Evolutionary conservation across 2,888 invertebrate species (phyloP).

Genomic region (Autographa gamma): DNA sequence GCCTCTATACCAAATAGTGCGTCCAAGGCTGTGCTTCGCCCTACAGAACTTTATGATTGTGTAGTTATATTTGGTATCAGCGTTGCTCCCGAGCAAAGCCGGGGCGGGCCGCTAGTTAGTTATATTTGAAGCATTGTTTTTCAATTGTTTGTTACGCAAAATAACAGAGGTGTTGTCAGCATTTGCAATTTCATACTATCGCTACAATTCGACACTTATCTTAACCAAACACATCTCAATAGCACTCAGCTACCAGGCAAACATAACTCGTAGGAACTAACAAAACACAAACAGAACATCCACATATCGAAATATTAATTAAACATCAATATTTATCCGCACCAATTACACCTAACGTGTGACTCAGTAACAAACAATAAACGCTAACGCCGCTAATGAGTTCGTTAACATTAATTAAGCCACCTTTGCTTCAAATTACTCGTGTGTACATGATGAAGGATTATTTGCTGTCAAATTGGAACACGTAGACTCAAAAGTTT

Average conservation of each 20-base stretch:
- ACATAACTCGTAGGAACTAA: slow-evolving; percentile 46
- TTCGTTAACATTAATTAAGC: slow-evolving; percentile 73
- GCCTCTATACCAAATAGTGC: too few species aligned
- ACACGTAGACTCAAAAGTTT: slow-evolving; percentile 26
- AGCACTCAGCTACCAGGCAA: slow-evolving; percentile 35
- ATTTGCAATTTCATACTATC: background rate
- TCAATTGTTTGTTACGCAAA: background rate
- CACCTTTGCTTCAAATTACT: slow-evolving; percentile 65
- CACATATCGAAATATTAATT: slow-evolving; percentile 48
- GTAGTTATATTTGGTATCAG: too few species aligned
- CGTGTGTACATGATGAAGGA: slow-evolving; percentile 52
- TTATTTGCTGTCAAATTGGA: slow-evolving; percentile 54
- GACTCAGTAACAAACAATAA: slow-evolving; percentile 56
- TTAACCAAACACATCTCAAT: slow-evolving; percentile 27
- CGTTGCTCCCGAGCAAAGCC: too few species aligned
- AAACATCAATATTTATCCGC: slow-evolving; percentile 57
- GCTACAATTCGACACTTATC: background rate
- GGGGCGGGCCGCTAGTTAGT: too few species aligned
- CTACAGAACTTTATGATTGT: too few species aligned
- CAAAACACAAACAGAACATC: slow-evolving; percentile 52
- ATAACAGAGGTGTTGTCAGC: background rate
- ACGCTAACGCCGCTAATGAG: slow-evolving; percentile 63
- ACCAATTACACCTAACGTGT: slow-evolving; percentile 50
- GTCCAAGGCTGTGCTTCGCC: too few species aligned
- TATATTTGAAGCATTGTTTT: background rate